Percentiles rank a stretch among this genome's conserved stretches.
phyloP scores from a whole-genome alignment of 53 echinoderm and acorn worm species.

The Henricia sp. region DNA sequence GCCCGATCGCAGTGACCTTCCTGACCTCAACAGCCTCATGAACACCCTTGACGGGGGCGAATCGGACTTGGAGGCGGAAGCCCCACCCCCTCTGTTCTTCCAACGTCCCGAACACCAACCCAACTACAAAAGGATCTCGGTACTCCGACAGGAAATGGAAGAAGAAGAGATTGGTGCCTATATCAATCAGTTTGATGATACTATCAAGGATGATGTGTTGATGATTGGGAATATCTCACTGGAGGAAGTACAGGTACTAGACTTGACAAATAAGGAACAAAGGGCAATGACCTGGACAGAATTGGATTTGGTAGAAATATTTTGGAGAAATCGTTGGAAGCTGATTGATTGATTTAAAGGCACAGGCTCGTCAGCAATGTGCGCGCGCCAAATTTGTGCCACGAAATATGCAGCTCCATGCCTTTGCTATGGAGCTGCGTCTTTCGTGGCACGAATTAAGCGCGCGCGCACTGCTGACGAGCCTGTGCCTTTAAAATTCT shows the following conservation, averaged over 20 bases:
- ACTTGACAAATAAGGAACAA: no score
- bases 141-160: slow-evolving; percentile 80
- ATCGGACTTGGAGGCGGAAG: slow-evolving; percentile 87
- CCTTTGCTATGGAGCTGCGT: no score
- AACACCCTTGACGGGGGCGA: slow-evolving; percentile 91
- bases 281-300: no score
- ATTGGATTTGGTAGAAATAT: no score
- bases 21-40: slow-evolving; percentile 85
- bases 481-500: no score
- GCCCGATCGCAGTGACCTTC: slow-evolving; percentile 80
- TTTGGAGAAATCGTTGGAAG: no score
- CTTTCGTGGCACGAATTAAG: no score
- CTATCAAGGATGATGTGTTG: slow-evolving; percentile 90
- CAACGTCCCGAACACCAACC: slow-evolving; percentile 95
- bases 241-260: slow-evolving; percentile 97
- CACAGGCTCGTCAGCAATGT: no score
- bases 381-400: no score
- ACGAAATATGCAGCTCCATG: no score
- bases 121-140: slow-evolving; percentile 87
- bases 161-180: slow-evolving; percentile 93
- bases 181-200: slow-evolving; percentile 91
- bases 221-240: slow-evolving; percentile 99
- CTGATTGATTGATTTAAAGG: no score
- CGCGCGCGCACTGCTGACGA: no score
- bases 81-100: slow-evolving; percentile 85